These are phyloP conservation scores for Aphodius sticticus DNA, from an alignment of 2,888 invertebrate species.

Conservation along the genomic window DNA sequence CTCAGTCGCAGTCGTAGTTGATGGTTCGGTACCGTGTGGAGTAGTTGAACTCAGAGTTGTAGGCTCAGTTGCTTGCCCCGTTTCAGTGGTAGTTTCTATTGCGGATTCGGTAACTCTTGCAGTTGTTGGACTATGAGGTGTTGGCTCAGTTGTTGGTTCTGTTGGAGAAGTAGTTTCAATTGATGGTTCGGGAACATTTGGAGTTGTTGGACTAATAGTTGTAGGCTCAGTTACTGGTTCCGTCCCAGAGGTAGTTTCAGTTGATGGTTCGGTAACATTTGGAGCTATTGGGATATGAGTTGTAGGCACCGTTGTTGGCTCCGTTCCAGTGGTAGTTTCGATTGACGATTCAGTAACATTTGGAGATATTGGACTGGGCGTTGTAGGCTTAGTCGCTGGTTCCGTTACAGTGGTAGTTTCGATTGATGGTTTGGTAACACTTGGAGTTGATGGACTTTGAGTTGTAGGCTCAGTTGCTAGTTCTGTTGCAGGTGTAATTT, in stretches of 20 bases:
- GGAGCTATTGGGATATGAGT: background rate
- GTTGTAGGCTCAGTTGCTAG: background rate
- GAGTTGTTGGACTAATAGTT: background rate
- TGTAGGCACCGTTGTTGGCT: background rate
- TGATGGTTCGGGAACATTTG: background rate
- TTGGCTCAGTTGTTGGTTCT: background rate
- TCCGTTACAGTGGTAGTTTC: conserved; percentile 9
- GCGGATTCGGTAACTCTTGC: background rate
- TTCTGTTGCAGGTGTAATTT: background rate
- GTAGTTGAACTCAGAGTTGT: background rate
- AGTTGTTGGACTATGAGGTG: conserved; percentile 5
- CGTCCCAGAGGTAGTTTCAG: background rate
- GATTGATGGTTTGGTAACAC: background rate
- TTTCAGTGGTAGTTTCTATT: background rate
- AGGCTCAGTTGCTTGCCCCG: background rate
- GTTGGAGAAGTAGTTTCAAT: background rate
- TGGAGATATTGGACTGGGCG: background rate
- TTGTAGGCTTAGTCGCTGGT: background rate
- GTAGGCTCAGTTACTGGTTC: background rate
- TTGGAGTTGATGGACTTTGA: background rate
- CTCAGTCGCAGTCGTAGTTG: background rate
- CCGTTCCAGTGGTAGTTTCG: background rate
- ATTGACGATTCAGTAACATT: background rate
- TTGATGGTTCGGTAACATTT: background rate
- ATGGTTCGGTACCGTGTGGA: conserved; percentile 8